Percentiles rank a stretch among this genome's conserved stretches.
These are phyloP conservation scores for Smithornis capensis DNA, from an alignment of 2,113 vertebrate genomes.

Conservation along the genomic window DNA sequence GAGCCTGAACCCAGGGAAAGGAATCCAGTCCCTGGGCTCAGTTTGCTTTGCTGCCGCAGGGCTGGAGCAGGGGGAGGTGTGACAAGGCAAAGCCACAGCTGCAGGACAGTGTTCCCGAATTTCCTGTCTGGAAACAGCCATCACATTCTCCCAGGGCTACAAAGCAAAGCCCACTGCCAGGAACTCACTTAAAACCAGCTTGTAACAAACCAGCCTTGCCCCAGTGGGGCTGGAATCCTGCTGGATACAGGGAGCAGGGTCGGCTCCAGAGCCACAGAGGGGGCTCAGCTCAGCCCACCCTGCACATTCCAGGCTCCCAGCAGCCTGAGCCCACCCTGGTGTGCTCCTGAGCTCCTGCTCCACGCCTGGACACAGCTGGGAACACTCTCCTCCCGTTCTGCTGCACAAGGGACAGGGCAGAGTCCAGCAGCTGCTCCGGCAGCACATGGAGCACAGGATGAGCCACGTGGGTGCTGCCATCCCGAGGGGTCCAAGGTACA, in stretches of 20 bases:
- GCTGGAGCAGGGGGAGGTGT: neutral
- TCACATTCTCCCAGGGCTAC: neutral
- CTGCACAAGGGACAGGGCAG: neutral
- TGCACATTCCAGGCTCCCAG: neutral
- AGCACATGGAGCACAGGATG: neutral
- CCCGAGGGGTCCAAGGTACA: neutral
- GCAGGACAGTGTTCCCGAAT: neutral
- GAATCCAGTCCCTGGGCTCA: neutral
- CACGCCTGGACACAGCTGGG: neutral
- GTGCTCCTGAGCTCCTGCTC: neutral
- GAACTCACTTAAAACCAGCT: neutral
- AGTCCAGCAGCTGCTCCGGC: neutral
- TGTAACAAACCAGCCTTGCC: neutral
- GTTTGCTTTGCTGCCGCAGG: neutral
- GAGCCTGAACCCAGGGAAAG: neutral
- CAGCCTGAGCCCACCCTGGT: accelerated
- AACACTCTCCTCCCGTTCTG: neutral
- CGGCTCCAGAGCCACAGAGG: neutral
- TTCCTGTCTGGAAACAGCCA: neutral
- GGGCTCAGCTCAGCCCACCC: neutral
- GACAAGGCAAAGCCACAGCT: neutral
- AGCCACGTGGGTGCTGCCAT: neutral
- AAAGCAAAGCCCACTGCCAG: neutral
- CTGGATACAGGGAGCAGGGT: neutral
- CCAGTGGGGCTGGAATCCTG: neutral